Evolutionary conservation across 2,113 vertebrate genomes (phyloP), one percentile per base, ranked within the genome.

Genomic region (Hypocryptadius cinnamomeus): DNA sequence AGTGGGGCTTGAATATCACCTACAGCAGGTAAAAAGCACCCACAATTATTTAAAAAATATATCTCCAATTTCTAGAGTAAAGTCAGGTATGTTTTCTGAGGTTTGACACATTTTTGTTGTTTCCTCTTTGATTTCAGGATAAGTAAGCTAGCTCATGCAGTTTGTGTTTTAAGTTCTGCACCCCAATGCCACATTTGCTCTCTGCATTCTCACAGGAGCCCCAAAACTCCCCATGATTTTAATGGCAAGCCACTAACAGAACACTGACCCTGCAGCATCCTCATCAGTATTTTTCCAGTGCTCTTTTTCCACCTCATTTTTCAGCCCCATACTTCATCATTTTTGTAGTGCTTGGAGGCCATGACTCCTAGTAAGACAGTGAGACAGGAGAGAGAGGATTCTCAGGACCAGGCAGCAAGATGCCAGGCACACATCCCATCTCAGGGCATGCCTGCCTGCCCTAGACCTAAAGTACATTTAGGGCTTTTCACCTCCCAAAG

Each of bases 121-220:
- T 92, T 89, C 77, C 53, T 82, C 30, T 86, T 69, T 79, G 31
- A 18, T 68, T 76, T 76, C 77, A 64, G 15, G 76, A 48, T 48
- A 81, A n/a, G 40, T 72, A 69, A 64, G 10, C 0, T 0, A 89
- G n/a, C 16, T 42, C 3, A 5, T 11, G 10, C 17, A 47, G 15
- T 54, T 31, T 51, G 37, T 5, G 1, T 54, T 81, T 78, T 35
- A 57, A n/a, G 8, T 31, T 87, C 53, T 48, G n/a, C 21, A 65
- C 31, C 45, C 42, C 40, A 8, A 2, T 33, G 7, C 30, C 13
- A 2, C 22, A 5, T 30, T 44, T 31, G 6, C 14, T 77, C 21
- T 28, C 74, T 68, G 40, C 45, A 15, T 9, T 20, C 31, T 51
- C 25, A 30, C 8, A 11, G 48, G 35, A 82, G 18, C 17, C 39